These are phyloP conservation scores for Sardinella longiceps DNA, from an alignment of 2,797 vertebrate genomes.

Conservation along the genomic window DNA sequence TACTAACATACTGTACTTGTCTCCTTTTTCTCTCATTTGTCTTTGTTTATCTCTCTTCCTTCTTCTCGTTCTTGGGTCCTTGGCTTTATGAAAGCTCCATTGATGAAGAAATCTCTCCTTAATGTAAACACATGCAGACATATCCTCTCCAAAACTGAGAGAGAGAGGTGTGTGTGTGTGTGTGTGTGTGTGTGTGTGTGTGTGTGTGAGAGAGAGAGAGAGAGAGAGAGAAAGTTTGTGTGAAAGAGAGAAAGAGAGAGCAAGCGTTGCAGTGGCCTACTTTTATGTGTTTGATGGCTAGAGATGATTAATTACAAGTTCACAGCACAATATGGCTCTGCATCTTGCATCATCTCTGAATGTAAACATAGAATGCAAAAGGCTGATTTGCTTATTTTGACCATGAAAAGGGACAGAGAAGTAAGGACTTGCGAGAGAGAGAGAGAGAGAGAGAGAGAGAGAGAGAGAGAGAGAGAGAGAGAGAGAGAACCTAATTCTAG, in stretches of 20 bases:
- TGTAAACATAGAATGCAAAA: slow-evolving; percentile 31
- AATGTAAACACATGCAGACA: neutral
- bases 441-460: slow-evolving; percentile 1
- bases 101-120: neutral
- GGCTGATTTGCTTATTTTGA: neutral
- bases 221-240: neutral
- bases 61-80: neutral
- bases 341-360: too few relatives aligned
- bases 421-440: too few relatives aligned
- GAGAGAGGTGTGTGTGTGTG: neutral
- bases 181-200: too few relatives aligned
- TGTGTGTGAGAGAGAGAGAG: neutral
- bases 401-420: too few relatives aligned
- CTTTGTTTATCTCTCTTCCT: neutral
- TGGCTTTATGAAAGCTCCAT: neutral
- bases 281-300: slow-evolving; percentile 28
- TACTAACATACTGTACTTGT: neutral
- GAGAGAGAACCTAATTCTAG: slow-evolving; percentile 62
- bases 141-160: neutral
- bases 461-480: slow-evolving; percentile 5
- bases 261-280: neutral
- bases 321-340: slow-evolving; percentile 47
- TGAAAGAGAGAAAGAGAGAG: neutral
- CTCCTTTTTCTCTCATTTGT: neutral
- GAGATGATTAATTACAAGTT: slow-evolving; percentile 57